phyloP scores from a whole-genome alignment of 2,113 vertebrate genomes.

The Bujurquina vittata region DNA sequence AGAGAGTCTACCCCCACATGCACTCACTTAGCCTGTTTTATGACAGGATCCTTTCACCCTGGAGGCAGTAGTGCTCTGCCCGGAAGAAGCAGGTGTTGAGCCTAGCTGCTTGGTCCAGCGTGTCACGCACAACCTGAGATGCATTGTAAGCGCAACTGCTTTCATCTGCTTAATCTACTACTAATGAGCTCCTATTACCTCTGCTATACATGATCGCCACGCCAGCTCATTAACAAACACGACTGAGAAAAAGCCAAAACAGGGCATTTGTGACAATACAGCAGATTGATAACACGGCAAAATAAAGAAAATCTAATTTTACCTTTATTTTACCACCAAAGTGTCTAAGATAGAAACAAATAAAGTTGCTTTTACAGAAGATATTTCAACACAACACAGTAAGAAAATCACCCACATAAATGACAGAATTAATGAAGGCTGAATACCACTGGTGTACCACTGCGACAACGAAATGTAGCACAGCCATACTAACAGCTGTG shows the following conservation, averaged over 20 bases:
- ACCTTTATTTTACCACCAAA: constrained; percentile 1
- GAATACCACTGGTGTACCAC: neutral
- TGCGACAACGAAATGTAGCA: neutral
- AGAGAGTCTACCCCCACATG: constrained; percentile 43
- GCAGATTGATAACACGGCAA: neutral
- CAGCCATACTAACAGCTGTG: neutral
- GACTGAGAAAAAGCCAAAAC: neutral
- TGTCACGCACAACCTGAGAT: constrained; percentile 23
- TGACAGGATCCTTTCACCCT: constrained; percentile 71
- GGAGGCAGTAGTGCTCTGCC: constrained; percentile 29
- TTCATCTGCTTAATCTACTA: constrained; percentile 6
- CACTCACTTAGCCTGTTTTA: constrained; percentile 39
- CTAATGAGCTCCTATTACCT: neutral
- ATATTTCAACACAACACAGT: neutral
- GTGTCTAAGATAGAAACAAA: neutral
- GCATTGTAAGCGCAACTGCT: constrained; percentile 17
- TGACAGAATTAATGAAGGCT: neutral
- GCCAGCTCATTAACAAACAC: neutral
- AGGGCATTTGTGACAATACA: neutral
- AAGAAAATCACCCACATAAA: neutral
- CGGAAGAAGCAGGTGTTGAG: constrained; percentile 70
- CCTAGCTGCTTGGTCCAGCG: constrained; percentile 28
- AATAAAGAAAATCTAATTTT: neutral
- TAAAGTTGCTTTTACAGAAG: neutral
- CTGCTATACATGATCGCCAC: neutral